Percentiles rank a stretch among this genome's conserved stretches.
These are phyloP conservation scores for Meiosimyza decipiens DNA, from an alignment of 2,888 invertebrate genomes.

Conservation along the genomic window DNA sequence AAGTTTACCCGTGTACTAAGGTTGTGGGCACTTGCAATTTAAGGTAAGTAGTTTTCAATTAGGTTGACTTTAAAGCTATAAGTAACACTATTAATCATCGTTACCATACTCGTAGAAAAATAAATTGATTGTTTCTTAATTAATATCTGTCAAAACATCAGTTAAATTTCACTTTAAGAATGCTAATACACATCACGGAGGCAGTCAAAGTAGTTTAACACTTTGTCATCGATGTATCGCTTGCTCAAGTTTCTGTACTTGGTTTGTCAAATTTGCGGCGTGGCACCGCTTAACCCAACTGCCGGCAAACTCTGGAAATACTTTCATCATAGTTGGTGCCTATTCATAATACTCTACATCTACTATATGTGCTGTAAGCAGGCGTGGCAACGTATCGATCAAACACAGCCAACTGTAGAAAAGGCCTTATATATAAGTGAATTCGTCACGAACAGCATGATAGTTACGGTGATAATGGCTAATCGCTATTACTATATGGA, in stretches of 20 bases:
- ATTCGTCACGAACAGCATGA: slow-evolving; percentile 37
- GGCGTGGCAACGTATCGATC: slow-evolving; percentile 13
- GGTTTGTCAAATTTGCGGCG: slow-evolving; percentile 41
- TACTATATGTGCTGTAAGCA: slow-evolving; percentile 29
- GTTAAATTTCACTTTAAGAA: too few species aligned
- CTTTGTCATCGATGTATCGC: slow-evolving; percentile 14
- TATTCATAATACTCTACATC: slow-evolving; percentile 29
- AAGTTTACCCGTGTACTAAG: too few species aligned
- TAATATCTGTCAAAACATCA: too few species aligned
- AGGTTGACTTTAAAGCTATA: too few species aligned
- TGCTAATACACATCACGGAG: not conserved
- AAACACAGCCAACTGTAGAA: slow-evolving; percentile 35
- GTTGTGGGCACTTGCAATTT: too few species aligned
- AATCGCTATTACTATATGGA: slow-evolving; percentile 35
- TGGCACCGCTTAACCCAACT: slow-evolving; percentile 34
- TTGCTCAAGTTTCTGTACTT: slow-evolving; percentile 24
- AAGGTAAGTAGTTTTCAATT: too few species aligned
- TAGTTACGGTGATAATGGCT: slow-evolving; percentile 32
- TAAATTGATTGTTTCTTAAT: too few species aligned
- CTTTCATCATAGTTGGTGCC: slow-evolving; percentile 39
- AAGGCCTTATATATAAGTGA: slow-evolving; percentile 42
- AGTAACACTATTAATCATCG: too few species aligned
- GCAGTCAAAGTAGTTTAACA: not conserved
- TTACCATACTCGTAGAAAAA: too few species aligned
- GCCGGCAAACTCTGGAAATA: not conserved